A percentile compares a stretch with the other conserved stretches of the same genome.
Evolutionary conservation across 2,113 vertebrate genomes (phyloP).

Genomic region (Notarius lentiginosus): DNA sequence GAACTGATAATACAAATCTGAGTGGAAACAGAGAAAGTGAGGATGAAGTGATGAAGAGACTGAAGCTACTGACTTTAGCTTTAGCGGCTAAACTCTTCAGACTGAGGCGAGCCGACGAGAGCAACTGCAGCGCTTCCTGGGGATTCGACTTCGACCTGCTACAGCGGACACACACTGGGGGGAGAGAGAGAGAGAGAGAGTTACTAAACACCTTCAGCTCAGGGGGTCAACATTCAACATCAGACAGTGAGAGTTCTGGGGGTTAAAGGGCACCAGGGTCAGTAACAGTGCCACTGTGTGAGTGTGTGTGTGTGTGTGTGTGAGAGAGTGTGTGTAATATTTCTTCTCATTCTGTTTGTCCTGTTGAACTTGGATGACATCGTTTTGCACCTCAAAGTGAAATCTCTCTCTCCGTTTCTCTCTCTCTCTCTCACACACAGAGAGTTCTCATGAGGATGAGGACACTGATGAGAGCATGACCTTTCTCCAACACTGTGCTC

Average conservation of each 20-base stretch:
- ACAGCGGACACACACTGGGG: slow-evolving; percentile 85
- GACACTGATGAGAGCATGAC: neutral
- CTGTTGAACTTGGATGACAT: neutral
- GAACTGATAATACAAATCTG: neutral
- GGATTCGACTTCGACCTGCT: slow-evolving; percentile 77
- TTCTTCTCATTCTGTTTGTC: neutral
- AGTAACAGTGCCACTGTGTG: neutral
- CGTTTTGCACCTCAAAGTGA: neutral
- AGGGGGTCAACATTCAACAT: slow-evolving; percentile 31
- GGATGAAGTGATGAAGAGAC: neutral
- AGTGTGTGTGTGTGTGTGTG: neutral
- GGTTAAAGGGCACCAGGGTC: slow-evolving; percentile 13
- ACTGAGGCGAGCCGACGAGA: slow-evolving; percentile 89
- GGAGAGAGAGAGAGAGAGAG: slow-evolving; percentile 37
- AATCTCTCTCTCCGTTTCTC: neutral
- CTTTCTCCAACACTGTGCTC: neutral
- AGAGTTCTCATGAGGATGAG: neutral
- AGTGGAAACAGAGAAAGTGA: neutral
- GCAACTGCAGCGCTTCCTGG: slow-evolving; percentile 82
- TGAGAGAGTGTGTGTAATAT: neutral
- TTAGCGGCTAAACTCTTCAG: slow-evolving; percentile 83
- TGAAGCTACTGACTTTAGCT: slow-evolving; percentile 80
- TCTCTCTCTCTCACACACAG: neutral
- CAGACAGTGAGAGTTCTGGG: neutral
- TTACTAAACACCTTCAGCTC: slow-evolving; percentile 30